Evolutionary conservation across 2,888 invertebrate genomes (phyloP), one percentile per base, ranked within the genome.

Genomic region (Pachycephus smyrnensis): DNA sequence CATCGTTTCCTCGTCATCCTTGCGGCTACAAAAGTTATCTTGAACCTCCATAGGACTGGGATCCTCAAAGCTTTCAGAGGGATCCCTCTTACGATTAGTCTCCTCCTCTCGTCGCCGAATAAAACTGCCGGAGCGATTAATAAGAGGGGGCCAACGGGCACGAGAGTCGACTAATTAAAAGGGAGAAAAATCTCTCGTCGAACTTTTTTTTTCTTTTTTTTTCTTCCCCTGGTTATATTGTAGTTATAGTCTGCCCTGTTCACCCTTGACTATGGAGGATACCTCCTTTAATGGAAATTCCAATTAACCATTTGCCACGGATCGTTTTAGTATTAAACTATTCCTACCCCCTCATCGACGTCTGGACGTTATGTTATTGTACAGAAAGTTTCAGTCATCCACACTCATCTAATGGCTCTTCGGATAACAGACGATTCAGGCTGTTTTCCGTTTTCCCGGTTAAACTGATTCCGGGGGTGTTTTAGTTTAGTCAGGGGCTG

Each of bases 111-210:
- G 9, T 55, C 55, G 55, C 9, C 55, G 55, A 55, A 55, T 55
- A 55, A 55, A 55, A 55, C 55, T 55, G 55, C 55, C 55, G 23
- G 55, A 55, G 55, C 55, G 23, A 55, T 55, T 55, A 55, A 55
- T 55, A 55, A 55, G 55, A 55, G 9, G 55, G 55, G 23, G 15
- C 55, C 55, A 23, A 23, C 55, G 32, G 31, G 71, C 71, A 71
- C 71, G 30, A 71, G 33, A 33, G 71, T 32, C 71, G 71, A 71
- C 32, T 33, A 33, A 71, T 71, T 71, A 71, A 71, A 71, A 71
- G 32, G 33, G 71, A 33, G 71, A 71, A 71, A 71, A 71, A 71
- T 71, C 23, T 71, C 71, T 32, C 71, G 15, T 71, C 12, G 11
- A 71, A 71, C 71, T 71, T 71, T 71, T 71, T 30, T 15, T 71